Evolutionary conservation across 1,140 invertebrate genomes (phyloP).

Genomic region (Bombus confusus): DNA sequence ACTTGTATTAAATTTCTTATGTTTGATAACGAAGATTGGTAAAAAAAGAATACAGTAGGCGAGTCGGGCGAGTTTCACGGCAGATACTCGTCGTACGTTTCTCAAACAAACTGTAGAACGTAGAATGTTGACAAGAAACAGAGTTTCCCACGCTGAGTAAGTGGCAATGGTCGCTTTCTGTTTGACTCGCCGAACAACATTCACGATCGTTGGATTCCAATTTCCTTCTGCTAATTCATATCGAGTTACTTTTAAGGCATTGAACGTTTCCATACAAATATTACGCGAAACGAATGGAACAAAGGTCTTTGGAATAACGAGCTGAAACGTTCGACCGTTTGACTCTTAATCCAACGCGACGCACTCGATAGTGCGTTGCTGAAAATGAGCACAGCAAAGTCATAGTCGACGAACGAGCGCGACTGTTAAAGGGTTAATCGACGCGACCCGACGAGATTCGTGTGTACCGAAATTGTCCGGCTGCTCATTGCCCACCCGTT

Average conservation of each 20-base stretch:
- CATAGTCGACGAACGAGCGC: constrained; percentile 35
- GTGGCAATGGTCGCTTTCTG: too few relatives aligned
- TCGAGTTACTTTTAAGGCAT: too few relatives aligned
- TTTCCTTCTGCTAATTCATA: neutral
- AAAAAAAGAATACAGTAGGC: too few relatives aligned
- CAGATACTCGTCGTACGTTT: too few relatives aligned
- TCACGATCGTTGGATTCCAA: neutral
- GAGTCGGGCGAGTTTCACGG: too few relatives aligned
- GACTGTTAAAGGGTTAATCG: constrained; percentile 46
- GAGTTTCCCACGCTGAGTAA: too few relatives aligned
- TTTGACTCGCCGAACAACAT: too few relatives aligned
- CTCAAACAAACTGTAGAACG: too few relatives aligned
- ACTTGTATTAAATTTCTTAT: too few relatives aligned
- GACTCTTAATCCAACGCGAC: constrained; percentile 24
- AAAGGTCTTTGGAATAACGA: neutral
- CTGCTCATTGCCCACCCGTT: constrained; percentile 21
- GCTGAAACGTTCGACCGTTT: neutral
- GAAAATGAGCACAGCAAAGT: constrained; percentile 38
- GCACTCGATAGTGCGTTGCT: neutral
- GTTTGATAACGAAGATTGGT: too few relatives aligned
- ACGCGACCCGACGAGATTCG: constrained; percentile 32
- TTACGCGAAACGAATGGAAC: neutral
- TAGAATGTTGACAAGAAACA: too few relatives aligned
- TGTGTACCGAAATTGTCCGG: constrained; percentile 44
- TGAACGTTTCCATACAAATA: neutral